Evolutionary conservation across 2,113 vertebrate genomes (phyloP), one percentile per base, ranked within the genome.

Genomic region (Brachypodius melanocephalos): DNA sequence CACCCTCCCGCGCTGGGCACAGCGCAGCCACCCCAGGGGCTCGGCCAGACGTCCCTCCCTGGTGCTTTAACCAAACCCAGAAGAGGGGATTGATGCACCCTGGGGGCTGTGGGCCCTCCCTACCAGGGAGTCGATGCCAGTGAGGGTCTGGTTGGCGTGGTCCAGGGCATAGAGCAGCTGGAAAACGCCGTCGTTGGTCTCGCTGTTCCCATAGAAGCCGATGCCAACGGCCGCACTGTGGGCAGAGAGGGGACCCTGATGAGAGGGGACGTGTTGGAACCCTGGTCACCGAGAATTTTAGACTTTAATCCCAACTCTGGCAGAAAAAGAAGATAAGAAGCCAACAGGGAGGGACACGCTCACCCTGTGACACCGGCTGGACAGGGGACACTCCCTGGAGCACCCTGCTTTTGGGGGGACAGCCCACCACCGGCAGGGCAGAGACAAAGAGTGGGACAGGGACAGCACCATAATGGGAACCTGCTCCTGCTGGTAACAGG

Each of bases 161-260:
- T 99, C 98, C 94, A 99, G 89, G 96, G 99, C 98, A 77, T 99
- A 99, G 95, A 99, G 98, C 95, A 99, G 96, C 98, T 99, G 99
- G 97, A 99, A 98, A 29, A 99, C 97, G 4, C 99, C 99, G 0
- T 99, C 99, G 4, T 99, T 99, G 96, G 98, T 98, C 98, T 99
- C 99, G 5, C 99, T 99, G 98, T 99, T 99, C 87, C 99, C 99
- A 12, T 99, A 99, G 97, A 99, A 99, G 97, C 99, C 99, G 43
- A 99, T 74, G 26, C 99, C 99, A 19, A 99, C 98, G 0, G 99
- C 99, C 11, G 98, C 95, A 14, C 99, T 99, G 92, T 0, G 9
- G 77, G 72, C 13, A 92, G 88, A 95, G 32, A 84, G 46, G 52
- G 42, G 67, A 58, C 32, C 22, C 28, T 0, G 7, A 2, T 92